phyloP scores from a whole-genome alignment of 2,888 invertebrate species.

The Spilosoma lubricipeda region DNA sequence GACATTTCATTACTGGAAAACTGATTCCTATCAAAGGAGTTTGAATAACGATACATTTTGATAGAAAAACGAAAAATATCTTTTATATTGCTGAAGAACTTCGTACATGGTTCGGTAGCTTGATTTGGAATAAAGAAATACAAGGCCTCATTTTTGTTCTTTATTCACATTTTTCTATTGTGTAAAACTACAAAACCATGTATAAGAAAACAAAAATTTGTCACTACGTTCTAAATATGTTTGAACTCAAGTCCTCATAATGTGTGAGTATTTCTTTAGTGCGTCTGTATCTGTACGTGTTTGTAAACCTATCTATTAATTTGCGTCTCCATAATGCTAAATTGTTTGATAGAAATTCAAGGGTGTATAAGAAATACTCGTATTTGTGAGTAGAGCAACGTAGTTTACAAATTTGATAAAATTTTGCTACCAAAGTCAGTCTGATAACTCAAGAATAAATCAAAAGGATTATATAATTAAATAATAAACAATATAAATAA shows the following conservation, averaged over 20 bases:
- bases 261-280: too few relatives aligned
- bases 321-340: too few relatives aligned
- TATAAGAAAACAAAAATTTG: not conserved
- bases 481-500: too few relatives aligned
- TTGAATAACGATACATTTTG: constrained; percentile 4
- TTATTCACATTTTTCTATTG: not conserved
- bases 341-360: too few relatives aligned
- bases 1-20: constrained; percentile 2
- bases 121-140: not conserved
- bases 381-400: too few relatives aligned
- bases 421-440: not conserved
- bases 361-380: too few relatives aligned
- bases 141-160: not conserved
- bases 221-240: too few relatives aligned
- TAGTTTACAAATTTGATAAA: not conserved
- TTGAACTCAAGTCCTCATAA: too few relatives aligned
- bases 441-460: not conserved
- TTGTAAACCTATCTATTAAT: too few relatives aligned
- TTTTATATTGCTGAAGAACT: not conserved
- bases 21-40: not conserved
- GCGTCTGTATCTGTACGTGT: too few relatives aligned
- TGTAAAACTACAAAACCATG: not conserved
- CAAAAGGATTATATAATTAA: not conserved
- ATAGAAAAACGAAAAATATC: not conserved
- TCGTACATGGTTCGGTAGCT: not conserved